A percentile compares a stretch with the other conserved stretches of the same genome.
These are phyloP conservation scores for Rousettus leschenaultii DNA, from an alignment of 2,113 vertebrate species.

Conservation along the genomic window DNA sequence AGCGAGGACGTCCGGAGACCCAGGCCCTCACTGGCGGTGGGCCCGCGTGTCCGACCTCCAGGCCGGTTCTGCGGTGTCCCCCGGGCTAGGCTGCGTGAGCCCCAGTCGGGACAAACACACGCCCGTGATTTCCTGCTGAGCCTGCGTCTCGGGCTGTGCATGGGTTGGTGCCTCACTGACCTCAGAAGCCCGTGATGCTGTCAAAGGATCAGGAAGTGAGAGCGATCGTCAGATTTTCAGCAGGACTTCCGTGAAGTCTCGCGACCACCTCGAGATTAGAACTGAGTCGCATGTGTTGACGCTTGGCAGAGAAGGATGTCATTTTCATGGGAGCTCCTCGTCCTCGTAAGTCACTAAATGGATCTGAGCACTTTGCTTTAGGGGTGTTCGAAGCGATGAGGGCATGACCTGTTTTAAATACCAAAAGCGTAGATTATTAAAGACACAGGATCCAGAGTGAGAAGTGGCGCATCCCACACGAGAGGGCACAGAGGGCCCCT, in stretches of 20 bases:
- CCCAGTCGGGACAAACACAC: neutral
- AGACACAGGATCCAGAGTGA: neutral
- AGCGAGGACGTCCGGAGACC: neutral
- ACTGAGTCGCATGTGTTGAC: neutral
- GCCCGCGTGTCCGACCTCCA: neutral
- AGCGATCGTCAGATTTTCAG: neutral
- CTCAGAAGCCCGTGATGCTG: neutral
- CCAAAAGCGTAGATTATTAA: neutral
- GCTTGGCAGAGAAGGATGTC: neutral
- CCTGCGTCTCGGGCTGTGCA: accelerated
- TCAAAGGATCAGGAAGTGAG: neutral
- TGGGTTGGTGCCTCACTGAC: neutral
- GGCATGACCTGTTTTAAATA: neutral
- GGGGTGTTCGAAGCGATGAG: neutral
- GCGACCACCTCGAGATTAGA: neutral
- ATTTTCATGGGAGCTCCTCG: neutral
- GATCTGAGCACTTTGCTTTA: neutral
- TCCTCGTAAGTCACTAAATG: neutral
- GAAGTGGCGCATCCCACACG: neutral
- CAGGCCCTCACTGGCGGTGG: accelerated
- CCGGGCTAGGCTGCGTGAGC: neutral
- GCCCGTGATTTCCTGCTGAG: neutral
- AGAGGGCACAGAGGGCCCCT: too few relatives aligned
- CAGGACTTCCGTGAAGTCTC: neutral
- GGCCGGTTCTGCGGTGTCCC: neutral